These are phyloP conservation scores for Riptortus pedestris DNA, from an alignment of 1,140 invertebrate genomes.

Conservation along the genomic window DNA sequence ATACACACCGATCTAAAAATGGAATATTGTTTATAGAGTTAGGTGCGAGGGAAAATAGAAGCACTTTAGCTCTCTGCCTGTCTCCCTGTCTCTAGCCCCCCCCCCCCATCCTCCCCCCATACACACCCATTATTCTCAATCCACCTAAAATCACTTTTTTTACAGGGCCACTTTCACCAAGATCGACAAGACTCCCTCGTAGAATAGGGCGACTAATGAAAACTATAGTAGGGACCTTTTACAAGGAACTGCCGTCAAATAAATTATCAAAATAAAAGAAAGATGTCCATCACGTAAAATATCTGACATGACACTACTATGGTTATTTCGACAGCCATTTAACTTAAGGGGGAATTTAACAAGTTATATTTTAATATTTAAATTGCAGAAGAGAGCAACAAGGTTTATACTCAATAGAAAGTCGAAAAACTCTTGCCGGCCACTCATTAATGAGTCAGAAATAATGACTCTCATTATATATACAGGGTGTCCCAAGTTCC, in stretches of 20 bases:
- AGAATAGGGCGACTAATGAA: too few species aligned
- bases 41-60: constrained; percentile 8
- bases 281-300: not conserved
- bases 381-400: too few species aligned
- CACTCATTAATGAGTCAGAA: too few species aligned
- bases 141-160: not conserved
- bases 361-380: too few species aligned
- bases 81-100: not conserved
- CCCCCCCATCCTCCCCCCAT: not conserved
- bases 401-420: too few species aligned
- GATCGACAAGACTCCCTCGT: too few species aligned
- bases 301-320: not conserved
- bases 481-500: too few species aligned
- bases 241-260: not conserved
- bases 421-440: too few species aligned
- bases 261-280: not conserved
- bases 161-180: not conserved
- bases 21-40: constrained; percentile 11
- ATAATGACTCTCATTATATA: too few species aligned
- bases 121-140: not conserved
- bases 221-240: not conserved
- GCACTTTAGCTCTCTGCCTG: constrained; percentile 3
- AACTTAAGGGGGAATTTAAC: not conserved
- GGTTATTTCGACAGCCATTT: not conserved
- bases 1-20: constrained; percentile 11